Evolutionary conservation across 2,113 vertebrate species (phyloP).

Genomic region (Platycercus adscitus): DNA sequence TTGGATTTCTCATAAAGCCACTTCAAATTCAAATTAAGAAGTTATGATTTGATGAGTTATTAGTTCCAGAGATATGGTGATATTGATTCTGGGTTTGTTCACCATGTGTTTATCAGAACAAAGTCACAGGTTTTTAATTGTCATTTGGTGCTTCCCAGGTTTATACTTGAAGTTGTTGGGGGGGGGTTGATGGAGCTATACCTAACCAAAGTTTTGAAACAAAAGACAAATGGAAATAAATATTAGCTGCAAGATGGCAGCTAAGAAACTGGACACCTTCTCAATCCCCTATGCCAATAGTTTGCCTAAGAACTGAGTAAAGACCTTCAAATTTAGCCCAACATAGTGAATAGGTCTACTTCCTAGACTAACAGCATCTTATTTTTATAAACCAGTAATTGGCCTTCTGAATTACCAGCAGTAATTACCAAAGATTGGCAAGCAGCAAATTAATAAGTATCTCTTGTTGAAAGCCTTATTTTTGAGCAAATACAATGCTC

Average conservation of each 20-base stretch:
- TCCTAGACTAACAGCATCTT: neutral
- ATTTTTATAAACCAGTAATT: neutral
- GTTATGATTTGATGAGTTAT: neutral
- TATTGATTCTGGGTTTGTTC: neutral
- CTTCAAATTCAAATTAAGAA: neutral
- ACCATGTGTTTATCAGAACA: neutral
- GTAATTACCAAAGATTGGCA: neutral
- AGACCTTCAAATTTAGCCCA: neutral
- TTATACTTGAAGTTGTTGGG: neutral
- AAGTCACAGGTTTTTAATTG: neutral
- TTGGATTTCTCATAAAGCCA: neutral
- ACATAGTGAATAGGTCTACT: neutral
- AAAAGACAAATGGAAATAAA: neutral
- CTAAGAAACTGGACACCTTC: neutral
- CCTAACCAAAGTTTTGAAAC: neutral
- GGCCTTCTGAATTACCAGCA: neutral
- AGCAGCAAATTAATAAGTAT: neutral
- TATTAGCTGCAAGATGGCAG: neutral
- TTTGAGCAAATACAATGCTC: neutral
- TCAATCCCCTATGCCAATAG: neutral
- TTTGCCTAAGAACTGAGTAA: neutral
- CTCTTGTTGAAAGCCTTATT: neutral
- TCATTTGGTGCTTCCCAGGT: neutral
- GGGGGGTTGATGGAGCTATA: neutral
- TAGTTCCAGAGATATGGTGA: neutral